Conservation (phyloP, 2,113 vertebrate species). For the Garra rufa region DNA sequence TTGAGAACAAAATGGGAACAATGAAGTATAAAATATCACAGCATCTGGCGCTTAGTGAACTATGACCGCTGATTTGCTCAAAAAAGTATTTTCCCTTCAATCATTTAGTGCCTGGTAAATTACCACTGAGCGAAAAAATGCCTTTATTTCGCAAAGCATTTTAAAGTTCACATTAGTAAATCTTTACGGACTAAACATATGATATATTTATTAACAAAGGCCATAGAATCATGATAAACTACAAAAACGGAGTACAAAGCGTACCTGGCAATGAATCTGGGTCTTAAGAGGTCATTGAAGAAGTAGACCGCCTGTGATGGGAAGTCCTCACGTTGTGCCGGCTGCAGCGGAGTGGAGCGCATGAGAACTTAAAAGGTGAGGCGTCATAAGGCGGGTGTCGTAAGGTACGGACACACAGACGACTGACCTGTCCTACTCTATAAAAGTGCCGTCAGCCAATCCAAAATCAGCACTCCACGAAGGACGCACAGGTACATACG, state of each 20-base stretch:
- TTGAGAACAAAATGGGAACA: conserved; percentile 30
- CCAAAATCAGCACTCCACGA: neutral
- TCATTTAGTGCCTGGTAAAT: conserved; percentile 44
- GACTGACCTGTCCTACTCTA: conserved; percentile 26
- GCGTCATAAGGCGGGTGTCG: neutral
- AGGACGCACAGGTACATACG: conserved; percentile 11
- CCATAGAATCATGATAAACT: neutral
- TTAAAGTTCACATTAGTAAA: neutral
- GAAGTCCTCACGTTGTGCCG: conserved; percentile 7
- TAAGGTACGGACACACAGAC: neutral
- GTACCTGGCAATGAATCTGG: conserved; percentile 29
- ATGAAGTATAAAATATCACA: conserved; percentile 49
- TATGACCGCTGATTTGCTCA: conserved; percentile 46
- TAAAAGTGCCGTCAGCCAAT: conserved; percentile 21
- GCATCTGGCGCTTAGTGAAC: conserved; percentile 54
- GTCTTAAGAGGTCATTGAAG: conserved; percentile 38
- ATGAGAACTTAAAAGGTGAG: conserved; percentile 20
- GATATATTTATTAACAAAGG: neutral
- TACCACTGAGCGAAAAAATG: neutral
- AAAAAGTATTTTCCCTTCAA: conserved; percentile 50
- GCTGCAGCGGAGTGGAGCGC: neutral
- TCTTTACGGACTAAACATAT: neutral
- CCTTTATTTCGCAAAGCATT: too few relatives aligned
- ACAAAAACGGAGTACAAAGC: neutral
- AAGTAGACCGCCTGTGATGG: neutral